These are phyloP conservation scores for Peromyscus polionotus DNA, from an alignment of 2,113 vertebrate genomes.

Conservation along the genomic window DNA sequence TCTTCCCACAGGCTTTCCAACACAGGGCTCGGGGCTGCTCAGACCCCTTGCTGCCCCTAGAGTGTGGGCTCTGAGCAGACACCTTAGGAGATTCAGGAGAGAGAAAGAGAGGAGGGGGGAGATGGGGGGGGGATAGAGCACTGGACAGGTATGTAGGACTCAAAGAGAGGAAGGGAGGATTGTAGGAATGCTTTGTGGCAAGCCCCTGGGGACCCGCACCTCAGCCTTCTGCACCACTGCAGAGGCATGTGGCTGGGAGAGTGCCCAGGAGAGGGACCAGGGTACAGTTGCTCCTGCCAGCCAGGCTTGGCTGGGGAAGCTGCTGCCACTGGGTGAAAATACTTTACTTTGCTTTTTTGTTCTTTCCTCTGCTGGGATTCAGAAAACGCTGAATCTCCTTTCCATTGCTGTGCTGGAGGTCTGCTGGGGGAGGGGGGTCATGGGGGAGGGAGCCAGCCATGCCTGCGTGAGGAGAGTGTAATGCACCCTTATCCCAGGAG, in stretches of 20 bases:
- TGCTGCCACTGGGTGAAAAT: background rate
- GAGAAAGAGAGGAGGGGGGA: background rate
- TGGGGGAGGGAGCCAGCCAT: background rate
- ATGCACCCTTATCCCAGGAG: background rate
- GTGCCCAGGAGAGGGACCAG: background rate
- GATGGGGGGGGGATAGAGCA: rapidly evolving
- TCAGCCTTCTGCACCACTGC: background rate
- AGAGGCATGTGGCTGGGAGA: background rate
- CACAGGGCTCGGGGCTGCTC: background rate
- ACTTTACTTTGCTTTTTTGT: background rate
- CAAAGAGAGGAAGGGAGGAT: background rate
- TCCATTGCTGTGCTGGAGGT: background rate
- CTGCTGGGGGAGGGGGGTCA: background rate
- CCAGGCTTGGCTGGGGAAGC: background rate
- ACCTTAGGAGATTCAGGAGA: rapidly evolving
- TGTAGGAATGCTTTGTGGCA: background rate
- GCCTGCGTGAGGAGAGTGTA: background rate
- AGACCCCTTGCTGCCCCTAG: rapidly evolving
- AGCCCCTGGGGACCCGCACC: background rate
- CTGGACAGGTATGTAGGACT: too few species aligned
- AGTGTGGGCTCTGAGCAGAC: rapidly evolving
- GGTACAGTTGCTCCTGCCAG: background rate
- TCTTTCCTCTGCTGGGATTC: background rate
- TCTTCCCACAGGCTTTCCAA: rapidly evolving
- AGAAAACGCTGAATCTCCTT: background rate